These are phyloP conservation scores for Semnornis frantzii DNA, from an alignment of 2,113 vertebrate genomes.

Conservation along the genomic window DNA sequence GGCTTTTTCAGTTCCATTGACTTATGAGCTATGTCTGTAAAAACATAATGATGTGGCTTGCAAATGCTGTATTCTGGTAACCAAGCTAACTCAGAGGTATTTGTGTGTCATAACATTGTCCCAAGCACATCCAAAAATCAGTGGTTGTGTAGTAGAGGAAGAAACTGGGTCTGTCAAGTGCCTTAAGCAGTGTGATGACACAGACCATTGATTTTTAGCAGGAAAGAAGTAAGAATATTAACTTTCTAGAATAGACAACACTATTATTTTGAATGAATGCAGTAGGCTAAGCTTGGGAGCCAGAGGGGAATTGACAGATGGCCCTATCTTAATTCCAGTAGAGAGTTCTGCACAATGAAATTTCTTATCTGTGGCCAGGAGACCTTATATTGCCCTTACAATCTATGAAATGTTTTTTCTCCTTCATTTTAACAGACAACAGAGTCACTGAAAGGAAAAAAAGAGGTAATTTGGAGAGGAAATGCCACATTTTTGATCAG, in stretches of 20 bases:
- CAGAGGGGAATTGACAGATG: background rate
- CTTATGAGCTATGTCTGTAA: background rate
- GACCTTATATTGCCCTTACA: background rate
- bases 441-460: background rate
- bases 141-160: background rate
- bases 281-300: background rate
- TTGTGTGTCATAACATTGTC: background rate
- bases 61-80: background rate
- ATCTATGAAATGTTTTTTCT: background rate
- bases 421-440: background rate
- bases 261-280: constrained; percentile 9
- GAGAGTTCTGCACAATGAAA: constrained; percentile 29
- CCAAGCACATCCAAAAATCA: background rate
- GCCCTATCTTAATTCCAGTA: background rate
- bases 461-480: background rate
- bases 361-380: background rate
- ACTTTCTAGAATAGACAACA: background rate
- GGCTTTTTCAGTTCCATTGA: background rate
- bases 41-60: background rate
- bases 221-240: background rate
- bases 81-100: background rate
- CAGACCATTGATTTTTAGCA: background rate
- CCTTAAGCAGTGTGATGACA: background rate
- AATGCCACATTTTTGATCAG: background rate
- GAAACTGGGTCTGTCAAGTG: background rate